Evolutionary conservation across 2,888 invertebrate species (phyloP), one percentile per base, ranked within the genome.

Genomic region (Stenoptilia bipunctidactyla): DNA sequence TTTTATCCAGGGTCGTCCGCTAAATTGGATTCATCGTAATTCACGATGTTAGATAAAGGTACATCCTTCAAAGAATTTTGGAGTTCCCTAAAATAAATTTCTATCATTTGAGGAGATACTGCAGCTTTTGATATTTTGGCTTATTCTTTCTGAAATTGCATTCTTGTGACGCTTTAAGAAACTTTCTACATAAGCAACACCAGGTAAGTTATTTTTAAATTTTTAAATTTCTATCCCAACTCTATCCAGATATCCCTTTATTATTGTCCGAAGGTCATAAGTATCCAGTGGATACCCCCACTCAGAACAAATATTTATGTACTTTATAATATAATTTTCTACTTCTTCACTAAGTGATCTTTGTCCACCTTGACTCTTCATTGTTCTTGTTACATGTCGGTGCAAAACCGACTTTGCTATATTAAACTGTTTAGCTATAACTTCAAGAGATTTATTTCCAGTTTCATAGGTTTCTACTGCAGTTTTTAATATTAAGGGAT

Each of bases 61-160:
- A 42, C 25, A 33, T 33, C 30, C 27, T 37, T 25, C 10, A 1
- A 33, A 13, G 42, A 20, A 12, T 2, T 36, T 4, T 30, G 20
- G 33, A 50, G 42, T 41, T 47, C 49, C 1, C 44, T 14, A 44
- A 50, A 50, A 37, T 46, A 49, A 1, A 39, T 12, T 3, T 15
- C 37, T 30, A 52, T 45, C 44, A 52, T 48, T 15, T 45, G 14
- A 13, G 39, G 12, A 6, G 37, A 41, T 37, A 51, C 52, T 40
- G 1, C 36, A 39, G 15, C 43, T 45, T 40, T 46, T 47, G 33
- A 52, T 54, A 41, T 54, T 54, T 44, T 52, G 51, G 6, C 42
- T 44, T 1, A 41, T 33, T 40, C 51, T 46, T 9, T 43, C 12
- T 34, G 43, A 45, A 15, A 52, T 34, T 48, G 47, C 40, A 10